These are phyloP conservation scores for Orestias chungarensis DNA, from an alignment of 2,797 vertebrate genomes.

Conservation along the genomic window DNA sequence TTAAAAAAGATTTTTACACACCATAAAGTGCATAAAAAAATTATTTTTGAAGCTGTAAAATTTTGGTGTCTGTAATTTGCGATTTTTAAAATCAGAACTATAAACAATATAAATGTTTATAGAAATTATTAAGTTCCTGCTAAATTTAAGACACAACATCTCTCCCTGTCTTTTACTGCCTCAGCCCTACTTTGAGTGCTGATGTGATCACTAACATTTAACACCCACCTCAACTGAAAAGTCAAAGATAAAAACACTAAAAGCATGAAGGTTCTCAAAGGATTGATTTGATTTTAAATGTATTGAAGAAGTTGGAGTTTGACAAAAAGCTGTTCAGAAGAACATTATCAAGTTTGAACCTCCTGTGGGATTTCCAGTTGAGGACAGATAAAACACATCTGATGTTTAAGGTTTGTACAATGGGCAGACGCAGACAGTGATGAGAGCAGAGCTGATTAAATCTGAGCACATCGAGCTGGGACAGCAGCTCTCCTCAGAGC, in stretches of 20 bases:
- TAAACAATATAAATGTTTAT: slow-evolving; percentile 1
- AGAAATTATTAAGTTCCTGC: neutral
- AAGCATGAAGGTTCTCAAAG: slow-evolving; percentile 74
- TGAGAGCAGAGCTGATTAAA: slow-evolving; percentile 79
- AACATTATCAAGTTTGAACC: slow-evolving; percentile 60
- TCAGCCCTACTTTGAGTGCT: slow-evolving; percentile 66
- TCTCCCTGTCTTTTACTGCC: slow-evolving; percentile 60
- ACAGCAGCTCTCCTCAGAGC: slow-evolving; percentile 70
- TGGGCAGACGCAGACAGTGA: slow-evolving; percentile 77
- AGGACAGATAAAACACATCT: slow-evolving; percentile 64
- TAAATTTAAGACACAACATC: neutral
- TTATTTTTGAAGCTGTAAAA: too few relatives aligned
- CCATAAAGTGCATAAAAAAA: too few relatives aligned
- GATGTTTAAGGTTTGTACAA: slow-evolving; percentile 79
- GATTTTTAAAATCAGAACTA: neutral
- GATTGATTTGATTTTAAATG: slow-evolving; percentile 42
- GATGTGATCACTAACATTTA: slow-evolving; percentile 57
- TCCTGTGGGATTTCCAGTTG: slow-evolving; percentile 59
- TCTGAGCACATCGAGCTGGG: slow-evolving; percentile 72
- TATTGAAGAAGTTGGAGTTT: slow-evolving; percentile 70
- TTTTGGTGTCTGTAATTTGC: neutral
- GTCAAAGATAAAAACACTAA: slow-evolving; percentile 67
- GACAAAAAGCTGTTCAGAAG: slow-evolving; percentile 44
- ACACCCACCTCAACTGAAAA: slow-evolving; percentile 58
- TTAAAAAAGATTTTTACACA: too few relatives aligned